Evolutionary conservation across 2,888 invertebrate species (phyloP), one percentile per base, ranked within the genome.

Genomic region (Malacosoma neustria): DNA sequence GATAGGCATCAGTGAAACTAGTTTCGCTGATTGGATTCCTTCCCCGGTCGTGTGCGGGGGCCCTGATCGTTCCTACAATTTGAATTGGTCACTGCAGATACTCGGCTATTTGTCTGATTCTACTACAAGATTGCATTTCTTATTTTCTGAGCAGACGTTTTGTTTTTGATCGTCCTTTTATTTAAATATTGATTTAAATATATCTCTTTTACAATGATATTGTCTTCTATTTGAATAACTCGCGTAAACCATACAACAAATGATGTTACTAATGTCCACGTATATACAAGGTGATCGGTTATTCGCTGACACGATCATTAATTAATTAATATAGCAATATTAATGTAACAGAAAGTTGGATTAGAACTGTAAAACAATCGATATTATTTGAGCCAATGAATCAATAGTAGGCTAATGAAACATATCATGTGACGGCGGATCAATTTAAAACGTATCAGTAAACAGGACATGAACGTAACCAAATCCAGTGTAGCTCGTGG

Each of bases 1-100:
- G 85, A 85, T 85, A 84, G 76, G 82, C 82, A 85, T 85, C 85
- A 67, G 70, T 68, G 60, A 65, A 77, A 72, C 81, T 81, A 80
- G 82, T 81, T 80, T 69, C 64, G 62, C 75, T 84, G 84, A 85
- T 85, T 85, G 84, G 82, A 76, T 82, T 73, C 73, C 61, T 67
- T 69, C 72, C 72, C 72, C 70, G 56, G 49, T 41, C 58, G 49
- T 51, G 61, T 54, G 53, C 60, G 60, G 50, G 50, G 57, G 60
- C n/a, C 59, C 58, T 60, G 59, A 62, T 62, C 68, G 66, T 64
- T 72, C 72, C 64, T 61, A 72, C 72, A 53, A 68, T 77, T 73
- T 71, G 72, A 70, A 75, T 71, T 69, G 76, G 74, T 70, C 77
- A 73, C 67, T 72, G 72, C 64, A 71, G 70, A 73, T 72, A 63